A percentile compares a stretch with the other conserved stretches of the same genome.
These are phyloP conservation scores for Psilopsiagon aurifrons DNA, from an alignment of 2,113 vertebrate genomes.

Conservation along the genomic window DNA sequence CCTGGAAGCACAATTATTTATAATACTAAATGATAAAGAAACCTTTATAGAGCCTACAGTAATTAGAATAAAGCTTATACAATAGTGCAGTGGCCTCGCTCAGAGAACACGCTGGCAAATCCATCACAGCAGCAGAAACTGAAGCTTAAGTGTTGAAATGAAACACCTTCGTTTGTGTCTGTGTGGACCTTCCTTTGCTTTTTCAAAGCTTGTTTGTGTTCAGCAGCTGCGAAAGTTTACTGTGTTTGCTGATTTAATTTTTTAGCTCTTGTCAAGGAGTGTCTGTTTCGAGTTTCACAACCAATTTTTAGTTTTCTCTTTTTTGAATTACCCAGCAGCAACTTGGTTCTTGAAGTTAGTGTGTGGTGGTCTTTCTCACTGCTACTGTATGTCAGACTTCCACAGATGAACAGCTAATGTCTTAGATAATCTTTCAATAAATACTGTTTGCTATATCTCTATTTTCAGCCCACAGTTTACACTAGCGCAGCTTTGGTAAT, in stretches of 20 bases:
- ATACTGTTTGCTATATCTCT: conserved; percentile 28
- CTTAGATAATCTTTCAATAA: conserved; percentile 21
- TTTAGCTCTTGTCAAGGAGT: background rate
- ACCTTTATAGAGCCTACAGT: conserved; percentile 64
- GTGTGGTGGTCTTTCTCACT: background rate
- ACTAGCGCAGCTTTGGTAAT: conserved; percentile 23
- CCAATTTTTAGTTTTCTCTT: background rate
- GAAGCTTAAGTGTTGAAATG: conserved; percentile 25
- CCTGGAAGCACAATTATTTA: conserved; percentile 71
- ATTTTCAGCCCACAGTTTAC: conserved; percentile 38
- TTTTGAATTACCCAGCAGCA: background rate
- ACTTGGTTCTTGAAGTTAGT: background rate
- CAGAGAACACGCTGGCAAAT: background rate
- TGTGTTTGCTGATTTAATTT: background rate
- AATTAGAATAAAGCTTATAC: conserved; percentile 64
- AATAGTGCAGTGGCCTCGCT: conserved; percentile 2
- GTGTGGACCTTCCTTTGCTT: conserved; percentile 5
- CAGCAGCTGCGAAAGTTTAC: background rate
- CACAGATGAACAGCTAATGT: background rate
- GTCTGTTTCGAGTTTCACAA: background rate
- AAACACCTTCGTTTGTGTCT: background rate
- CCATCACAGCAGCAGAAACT: background rate
- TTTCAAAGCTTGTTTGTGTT: conserved; percentile 9
- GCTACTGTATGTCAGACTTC: background rate
- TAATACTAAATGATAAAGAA: conserved; percentile 72